Evolutionary conservation across 2,113 vertebrate genomes (phyloP), one percentile per base, ranked within the genome.

Genomic region (Otocyon megalotis): DNA sequence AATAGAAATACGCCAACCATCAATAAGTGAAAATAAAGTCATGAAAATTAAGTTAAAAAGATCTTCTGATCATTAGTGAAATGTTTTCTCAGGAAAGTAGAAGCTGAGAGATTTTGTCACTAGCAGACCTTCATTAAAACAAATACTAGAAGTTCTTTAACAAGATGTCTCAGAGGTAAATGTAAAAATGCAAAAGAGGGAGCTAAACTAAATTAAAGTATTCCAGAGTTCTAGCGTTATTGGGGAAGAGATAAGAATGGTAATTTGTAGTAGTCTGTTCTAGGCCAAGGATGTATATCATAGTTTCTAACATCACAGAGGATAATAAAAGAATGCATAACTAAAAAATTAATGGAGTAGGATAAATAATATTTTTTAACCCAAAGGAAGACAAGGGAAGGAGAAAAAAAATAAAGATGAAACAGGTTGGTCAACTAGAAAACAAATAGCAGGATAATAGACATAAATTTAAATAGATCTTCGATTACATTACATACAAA

Each of bases 21-120:
- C 15, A 35, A 69, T 32, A 90, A 82, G 20, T 86, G 35, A 92
- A 92, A 67, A 32, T 69, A 76, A 94, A 54, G 28, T 19, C 56
- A 26, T 93, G 35, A 88, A 93, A 84, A 91, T 93, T 15, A 84
- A 88, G 14, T 58, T 48, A 74, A 77, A 71, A 65, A 85, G 9
- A 17, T 32, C 10, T 74, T 19, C 19, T 65, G 35, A 60, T 84
- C 28, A 87, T 93, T 90, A 88, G 50, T 90, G 35, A 69, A 15
- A 32, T 63, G 4, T 79, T 88, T 86, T 82, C 30, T 63, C 20
- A 69, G 60, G 24, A 62, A 89, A 92, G 88, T 0, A 48, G 37
- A 93, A 88, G 19, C 30, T 85, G 28, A 76, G 19, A 65, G 37
- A 86, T 86, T 87, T 74, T 96, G 71, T 84, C 22, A 32, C 30